Base-by-base conservation (phyloP, 2,888 invertebrate genomes). In the Octodonta nipae region DNA sequence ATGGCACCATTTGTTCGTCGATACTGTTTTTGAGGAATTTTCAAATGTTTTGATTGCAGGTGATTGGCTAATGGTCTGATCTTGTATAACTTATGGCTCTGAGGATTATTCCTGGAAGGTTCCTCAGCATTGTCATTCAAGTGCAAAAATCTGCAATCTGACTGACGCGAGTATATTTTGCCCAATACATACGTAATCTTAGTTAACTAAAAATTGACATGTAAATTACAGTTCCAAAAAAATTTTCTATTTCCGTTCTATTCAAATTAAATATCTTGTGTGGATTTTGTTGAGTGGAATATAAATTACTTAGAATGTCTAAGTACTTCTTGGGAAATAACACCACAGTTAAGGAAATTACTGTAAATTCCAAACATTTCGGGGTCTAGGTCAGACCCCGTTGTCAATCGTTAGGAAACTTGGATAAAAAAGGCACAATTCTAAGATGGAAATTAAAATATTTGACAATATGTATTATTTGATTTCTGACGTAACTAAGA, bases 171-270 rank as follows among this genome's bases (percentile, higher is more conserved):
- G 13, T 15, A 13, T 14, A 25, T 7, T 15, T 15, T 13, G 28
- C 15, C 29, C 34, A 34, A 29, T 28, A 29, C 24, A 34, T 13
- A n/a, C 34, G 22, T 7, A 15, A 15, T 24, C 29, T 13, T 8
- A 29, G 26, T 2, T 26, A 28, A 24, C 32, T 29, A 32, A 36
- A 36, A 29, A 36, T 30, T 29, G 27, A 33, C 36, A 36, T 30
- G 24, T 35, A 28, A 31, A 35, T 32, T 13, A 30, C 20, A 14
- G 30, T 30, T 13, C 32, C 35, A 15, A 36, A 17, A 29, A 32
- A 32, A 16, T 16, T 32, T 29, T 32, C 26, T 6, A 32, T 4
- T 17, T 32, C 32, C 17, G 15, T 4, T 15, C 15, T 14, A 12
- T 16, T 11, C 15, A 29, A 20, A 13, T 29, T 7, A n/a, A 28